Percentiles rank a stretch among this genome's conserved stretches.
Evolutionary conservation across 30 jellyfish, hydroid and myxozoan species (phyloP).

Genomic region (Turritopsis rubra): DNA sequence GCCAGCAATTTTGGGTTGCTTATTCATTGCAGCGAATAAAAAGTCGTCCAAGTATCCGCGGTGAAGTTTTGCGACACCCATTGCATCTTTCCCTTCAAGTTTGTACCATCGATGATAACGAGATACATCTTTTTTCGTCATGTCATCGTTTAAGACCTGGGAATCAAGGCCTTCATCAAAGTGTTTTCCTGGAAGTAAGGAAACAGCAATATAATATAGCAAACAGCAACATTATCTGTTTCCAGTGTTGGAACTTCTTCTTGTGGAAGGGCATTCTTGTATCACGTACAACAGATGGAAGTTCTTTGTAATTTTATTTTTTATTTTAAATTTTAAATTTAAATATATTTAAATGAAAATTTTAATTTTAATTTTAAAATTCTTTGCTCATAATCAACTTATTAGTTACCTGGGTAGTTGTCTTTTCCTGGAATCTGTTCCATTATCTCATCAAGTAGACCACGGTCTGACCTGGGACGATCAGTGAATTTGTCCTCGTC

Average conservation of each 20-base stretch:
- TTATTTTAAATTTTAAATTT: too few relatives aligned
- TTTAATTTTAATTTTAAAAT: background rate
- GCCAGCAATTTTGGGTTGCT: conserved; percentile 74
- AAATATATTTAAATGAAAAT: too few relatives aligned
- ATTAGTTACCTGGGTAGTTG: conserved; percentile 28
- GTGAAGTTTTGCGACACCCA: conserved; percentile 55
- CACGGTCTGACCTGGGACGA: conserved; percentile 1
- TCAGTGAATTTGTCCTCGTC: conserved; percentile 8
- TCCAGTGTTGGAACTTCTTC: too few relatives aligned
- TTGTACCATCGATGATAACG: conserved; percentile 36
- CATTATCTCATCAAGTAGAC: conserved; percentile 60
- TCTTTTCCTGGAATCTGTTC: conserved; percentile 89
- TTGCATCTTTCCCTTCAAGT: conserved; percentile 69
- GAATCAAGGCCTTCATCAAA: conserved; percentile 12
- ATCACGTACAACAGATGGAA: too few relatives aligned
- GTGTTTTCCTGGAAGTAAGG: background rate
- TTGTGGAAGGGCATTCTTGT: too few relatives aligned
- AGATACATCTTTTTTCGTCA: conserved; percentile 18
- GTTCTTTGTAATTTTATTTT: too few relatives aligned
- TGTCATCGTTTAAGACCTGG: background rate
- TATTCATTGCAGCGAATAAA: conserved; percentile 74
- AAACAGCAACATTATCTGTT: too few relatives aligned
- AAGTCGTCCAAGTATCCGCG: conserved; percentile 71
- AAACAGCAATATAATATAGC: background rate
- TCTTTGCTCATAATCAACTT: background rate